phyloP scores from a whole-genome alignment of 1,140 invertebrate species.

The Acromyrmex heyeri region DNA sequence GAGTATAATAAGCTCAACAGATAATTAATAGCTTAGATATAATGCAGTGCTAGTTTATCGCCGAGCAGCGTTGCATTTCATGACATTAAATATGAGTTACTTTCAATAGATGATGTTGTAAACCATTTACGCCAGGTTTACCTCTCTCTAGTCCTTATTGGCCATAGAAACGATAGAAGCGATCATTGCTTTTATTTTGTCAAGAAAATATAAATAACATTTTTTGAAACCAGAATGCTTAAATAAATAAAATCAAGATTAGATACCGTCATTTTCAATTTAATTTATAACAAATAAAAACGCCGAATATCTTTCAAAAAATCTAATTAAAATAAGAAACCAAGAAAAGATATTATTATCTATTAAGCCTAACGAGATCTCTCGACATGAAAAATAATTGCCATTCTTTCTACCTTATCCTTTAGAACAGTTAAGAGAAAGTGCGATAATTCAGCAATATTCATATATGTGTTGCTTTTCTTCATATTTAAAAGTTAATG shows the following conservation, averaged over 20 bases:
- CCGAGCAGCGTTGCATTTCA: neutral
- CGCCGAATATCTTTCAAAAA: neutral
- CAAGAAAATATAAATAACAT: neutral
- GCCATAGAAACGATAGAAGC: neutral
- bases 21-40: conserved; percentile 47
- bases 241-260: conserved; percentile 1
- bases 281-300: neutral
- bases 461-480: neutral
- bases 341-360: neutral
- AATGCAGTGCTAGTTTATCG: conserved; percentile 17
- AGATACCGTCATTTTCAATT: neutral
- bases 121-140: neutral
- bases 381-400: neutral
- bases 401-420: neutral
- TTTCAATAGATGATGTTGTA: conserved; percentile 37
- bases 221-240: neutral
- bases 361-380: conserved; percentile 7
- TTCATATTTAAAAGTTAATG: conserved; percentile 23
- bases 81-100: conserved; percentile 51
- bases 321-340: conserved; percentile 18
- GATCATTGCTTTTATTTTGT: neutral
- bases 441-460: conserved; percentile 9
- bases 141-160: conserved; percentile 23
- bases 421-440: conserved; percentile 28
- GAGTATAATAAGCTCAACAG: conserved; percentile 35